These are phyloP conservation scores for Arrhopalites spinosus DNA, from an alignment of 2,888 invertebrate species.

Conservation along the genomic window DNA sequence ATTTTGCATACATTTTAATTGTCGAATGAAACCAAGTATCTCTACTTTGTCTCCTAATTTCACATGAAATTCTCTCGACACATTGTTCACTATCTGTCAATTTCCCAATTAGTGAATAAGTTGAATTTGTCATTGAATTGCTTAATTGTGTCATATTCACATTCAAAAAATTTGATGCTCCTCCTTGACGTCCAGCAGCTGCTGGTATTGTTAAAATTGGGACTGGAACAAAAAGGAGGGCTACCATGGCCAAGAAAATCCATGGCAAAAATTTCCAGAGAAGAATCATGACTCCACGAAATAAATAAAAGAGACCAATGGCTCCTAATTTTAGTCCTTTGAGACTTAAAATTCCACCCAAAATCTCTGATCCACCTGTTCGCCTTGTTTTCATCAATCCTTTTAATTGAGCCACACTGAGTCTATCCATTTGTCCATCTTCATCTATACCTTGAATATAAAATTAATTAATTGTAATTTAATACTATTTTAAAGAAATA, in stretches of 20 bases:
- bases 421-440: background rate
- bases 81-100: constrained; percentile 27
- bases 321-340: constrained; percentile 34
- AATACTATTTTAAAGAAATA: background rate
- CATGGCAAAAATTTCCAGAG: constrained; percentile 35
- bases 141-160: constrained; percentile 28
- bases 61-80: constrained; percentile 38
- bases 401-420: constrained; percentile 3
- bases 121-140: background rate
- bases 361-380: constrained; percentile 10
- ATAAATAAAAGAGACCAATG: constrained; percentile 32
- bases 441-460: background rate
- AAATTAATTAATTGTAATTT: background rate
- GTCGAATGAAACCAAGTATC: constrained; percentile 29
- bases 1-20: constrained; percentile 30
- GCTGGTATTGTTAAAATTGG: constrained; percentile 38
- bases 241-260: constrained; percentile 23
- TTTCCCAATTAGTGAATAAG: constrained; percentile 1
- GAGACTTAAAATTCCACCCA: constrained; percentile 31
- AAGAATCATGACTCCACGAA: constrained; percentile 30
- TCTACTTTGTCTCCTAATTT: constrained; percentile 25
- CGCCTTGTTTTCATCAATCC: constrained; percentile 30
- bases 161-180: background rate
- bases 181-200: constrained; percentile 10
- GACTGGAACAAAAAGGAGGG: constrained; percentile 31